A percentile compares a stretch with the other conserved stretches of the same genome.
Evolutionary conservation across 1,140 invertebrate genomes (phyloP).

Genomic region (Palaemon carinicauda): DNA sequence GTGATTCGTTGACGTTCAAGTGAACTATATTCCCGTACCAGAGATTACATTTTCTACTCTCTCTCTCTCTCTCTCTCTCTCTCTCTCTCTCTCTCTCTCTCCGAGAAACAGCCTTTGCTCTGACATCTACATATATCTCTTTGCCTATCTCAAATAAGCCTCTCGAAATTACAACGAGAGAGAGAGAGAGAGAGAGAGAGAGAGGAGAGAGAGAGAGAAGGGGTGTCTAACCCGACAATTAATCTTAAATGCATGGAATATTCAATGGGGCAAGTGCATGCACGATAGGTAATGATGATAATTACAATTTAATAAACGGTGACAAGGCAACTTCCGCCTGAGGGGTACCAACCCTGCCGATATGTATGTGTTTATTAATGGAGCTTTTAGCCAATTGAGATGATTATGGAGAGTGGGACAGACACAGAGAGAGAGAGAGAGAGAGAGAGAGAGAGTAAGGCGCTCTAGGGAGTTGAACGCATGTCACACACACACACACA

Average conservation of each 20-base stretch:
- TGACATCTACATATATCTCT: too few species aligned
- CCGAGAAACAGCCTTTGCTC: too few species aligned
- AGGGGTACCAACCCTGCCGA: not conserved
- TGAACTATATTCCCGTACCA: too few species aligned
- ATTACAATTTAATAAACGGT: conserved; percentile 51
- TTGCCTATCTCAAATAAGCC: too few species aligned
- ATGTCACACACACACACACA: not conserved
- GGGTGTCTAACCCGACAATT: conserved; percentile 25
- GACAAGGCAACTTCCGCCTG: conserved; percentile 30
- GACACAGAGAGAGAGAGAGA: not conserved
- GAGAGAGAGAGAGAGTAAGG: not conserved
- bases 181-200: not conserved
- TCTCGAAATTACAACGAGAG: not conserved
- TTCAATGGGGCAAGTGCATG: conserved; percentile 46
- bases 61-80: too few species aligned
- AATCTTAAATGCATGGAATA: conserved; percentile 54
- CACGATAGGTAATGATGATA: conserved; percentile 45
- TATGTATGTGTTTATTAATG: conserved; percentile 45
- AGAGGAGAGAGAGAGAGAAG: not conserved
- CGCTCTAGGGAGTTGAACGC: not conserved
- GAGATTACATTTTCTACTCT: too few species aligned
- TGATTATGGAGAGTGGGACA: conserved; percentile 27
- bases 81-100: too few species aligned
- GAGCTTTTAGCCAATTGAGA: conserved; percentile 48
- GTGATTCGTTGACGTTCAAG: too few species aligned